phyloP scores from a whole-genome alignment of 2,888 invertebrate species.

The Dastarcus helophoroides region DNA sequence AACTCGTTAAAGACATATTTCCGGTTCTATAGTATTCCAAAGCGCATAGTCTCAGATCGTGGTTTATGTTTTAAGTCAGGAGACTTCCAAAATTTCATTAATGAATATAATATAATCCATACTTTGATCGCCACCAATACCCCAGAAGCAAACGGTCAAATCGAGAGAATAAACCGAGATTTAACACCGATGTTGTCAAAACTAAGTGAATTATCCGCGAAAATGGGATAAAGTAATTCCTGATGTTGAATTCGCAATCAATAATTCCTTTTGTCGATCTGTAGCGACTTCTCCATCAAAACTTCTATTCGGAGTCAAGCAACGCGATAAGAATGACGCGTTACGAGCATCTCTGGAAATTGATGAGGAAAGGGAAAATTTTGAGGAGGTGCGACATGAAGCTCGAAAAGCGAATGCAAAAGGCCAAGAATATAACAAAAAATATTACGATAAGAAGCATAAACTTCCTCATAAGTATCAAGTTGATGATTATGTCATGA shows the following conservation, averaged over 20 bases:
- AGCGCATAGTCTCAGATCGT: slow-evolving; percentile 6
- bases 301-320: slow-evolving; percentile 21
- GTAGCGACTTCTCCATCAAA: slow-evolving; percentile 21
- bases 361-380: too few relatives aligned
- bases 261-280: slow-evolving; percentile 19
- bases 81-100: slow-evolving; percentile 5
- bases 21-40: slow-evolving; percentile 4
- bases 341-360: slow-evolving; percentile 12
- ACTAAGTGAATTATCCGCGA: slow-evolving; percentile 4
- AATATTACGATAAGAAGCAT: slow-evolving; percentile 19
- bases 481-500: slow-evolving; percentile 17
- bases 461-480: slow-evolving; percentile 15
- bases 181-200: slow-evolving; percentile 5
- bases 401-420: too few relatives aligned
- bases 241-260: slow-evolving; percentile 15
- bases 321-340: slow-evolving; percentile 17
- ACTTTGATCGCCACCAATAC: slow-evolving; percentile 5
- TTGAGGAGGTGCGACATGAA: too few relatives aligned
- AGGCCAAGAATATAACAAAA: slow-evolving; percentile 18
- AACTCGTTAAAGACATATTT: slow-evolving; percentile 15
- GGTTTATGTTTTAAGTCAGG: slow-evolving; percentile 9
- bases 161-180: slow-evolving; percentile 10
- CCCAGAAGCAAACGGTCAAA: slow-evolving; percentile 9
- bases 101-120: slow-evolving; percentile 7
- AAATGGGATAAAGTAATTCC: slow-evolving; percentile 16